Evolutionary conservation across 2,797 vertebrate species (phyloP), one percentile per base, ranked within the genome.

Genomic region (Zenarchopterus dispar): DNA sequence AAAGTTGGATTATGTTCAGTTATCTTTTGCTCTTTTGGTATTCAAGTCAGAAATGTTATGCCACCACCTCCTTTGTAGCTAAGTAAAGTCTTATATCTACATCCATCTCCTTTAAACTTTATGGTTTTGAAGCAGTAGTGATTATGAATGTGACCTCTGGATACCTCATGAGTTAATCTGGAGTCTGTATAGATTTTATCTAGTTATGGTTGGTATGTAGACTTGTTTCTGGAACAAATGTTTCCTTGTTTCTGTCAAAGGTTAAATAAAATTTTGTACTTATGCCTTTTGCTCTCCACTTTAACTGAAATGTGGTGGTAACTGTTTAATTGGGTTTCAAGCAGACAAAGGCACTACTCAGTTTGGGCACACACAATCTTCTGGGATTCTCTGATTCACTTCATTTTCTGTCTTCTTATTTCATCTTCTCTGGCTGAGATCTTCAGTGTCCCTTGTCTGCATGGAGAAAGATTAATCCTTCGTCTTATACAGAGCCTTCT

Each of bases 321-420:
- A 79, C 62, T 65, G 53, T 72, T 64, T 75, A 84, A 87, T 89
- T 19, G 36, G 28, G 52, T 80, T 83, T 68, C 56, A 41, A 31
- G 15, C 19, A 79, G 23, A 82, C 50, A 67, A 74, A 81, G 41
- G 47, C 42, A 62, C 36, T 16, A 58, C 52, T 61, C 56, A 70
- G 18, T 55, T 28, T 28, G 52, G 42, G 18, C 42, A 19, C 46
- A 16, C 54, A 56, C 16, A 60, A 39, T 61, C 39, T 33, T 13
- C 56, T 64, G 19, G 8, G n/a, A 61, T 16, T 23, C 62, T 53
- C 19, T 26, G 31, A 39, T 56, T 74, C 52, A 58, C 36, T 53
- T 68, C 3, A 46, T 73, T 76, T 23, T 45, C 44, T 55, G 26
- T 55, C 49, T 65, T 62, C 67, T 70, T 78, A 42, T 67, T 81